Conservation (phyloP, 2,797 vertebrate species). For the Acanthopagrus latus region DNA sequence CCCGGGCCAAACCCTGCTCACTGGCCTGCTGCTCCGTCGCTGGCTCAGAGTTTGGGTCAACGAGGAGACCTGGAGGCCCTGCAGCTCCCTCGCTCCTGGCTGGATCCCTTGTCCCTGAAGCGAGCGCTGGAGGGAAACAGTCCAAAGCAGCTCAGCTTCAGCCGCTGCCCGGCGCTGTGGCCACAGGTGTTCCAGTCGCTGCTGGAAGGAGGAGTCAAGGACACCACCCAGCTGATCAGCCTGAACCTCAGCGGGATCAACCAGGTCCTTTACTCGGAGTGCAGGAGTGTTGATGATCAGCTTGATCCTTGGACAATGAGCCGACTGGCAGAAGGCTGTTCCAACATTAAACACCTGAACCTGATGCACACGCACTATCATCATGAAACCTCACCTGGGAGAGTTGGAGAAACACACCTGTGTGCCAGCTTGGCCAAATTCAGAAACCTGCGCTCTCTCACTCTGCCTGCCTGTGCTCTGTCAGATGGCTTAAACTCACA, state of each 20-base stretch:
- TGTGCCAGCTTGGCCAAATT: slow-evolving; percentile 90
- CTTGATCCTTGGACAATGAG: slow-evolving; percentile 88
- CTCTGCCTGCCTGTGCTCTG: slow-evolving; percentile 92
- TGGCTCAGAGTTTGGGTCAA: slow-evolving; percentile 89
- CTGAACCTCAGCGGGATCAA: slow-evolving; percentile 94
- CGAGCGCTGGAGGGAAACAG: slow-evolving; percentile 91
- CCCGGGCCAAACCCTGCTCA: slow-evolving; percentile 90
- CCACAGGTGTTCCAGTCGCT: slow-evolving; percentile 89
- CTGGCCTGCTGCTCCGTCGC: slow-evolving; percentile 88
- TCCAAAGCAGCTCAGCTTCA: slow-evolving; percentile 95
- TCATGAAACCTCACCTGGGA: slow-evolving; percentile 73
- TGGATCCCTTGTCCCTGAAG: slow-evolving; percentile 90
- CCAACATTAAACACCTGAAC: slow-evolving; percentile 91
- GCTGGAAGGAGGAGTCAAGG: slow-evolving; percentile 85
- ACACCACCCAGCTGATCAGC: slow-evolving; percentile 89
- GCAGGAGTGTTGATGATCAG: slow-evolving; percentile 89
- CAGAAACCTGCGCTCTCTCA: slow-evolving; percentile 87
- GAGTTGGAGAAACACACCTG: slow-evolving; percentile 86
- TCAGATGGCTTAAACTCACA: slow-evolving; percentile 79
- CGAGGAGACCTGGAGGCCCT: slow-evolving; percentile 91
- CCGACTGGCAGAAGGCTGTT: slow-evolving; percentile 87
- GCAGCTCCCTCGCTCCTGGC: slow-evolving; percentile 94
- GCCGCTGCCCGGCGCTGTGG: slow-evolving; percentile 90
- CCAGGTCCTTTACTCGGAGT: slow-evolving; percentile 88
- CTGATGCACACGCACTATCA: slow-evolving; percentile 96